These are phyloP conservation scores for Drosophila sordidula DNA, from an alignment of 2,888 invertebrate species.

Conservation along the genomic window DNA sequence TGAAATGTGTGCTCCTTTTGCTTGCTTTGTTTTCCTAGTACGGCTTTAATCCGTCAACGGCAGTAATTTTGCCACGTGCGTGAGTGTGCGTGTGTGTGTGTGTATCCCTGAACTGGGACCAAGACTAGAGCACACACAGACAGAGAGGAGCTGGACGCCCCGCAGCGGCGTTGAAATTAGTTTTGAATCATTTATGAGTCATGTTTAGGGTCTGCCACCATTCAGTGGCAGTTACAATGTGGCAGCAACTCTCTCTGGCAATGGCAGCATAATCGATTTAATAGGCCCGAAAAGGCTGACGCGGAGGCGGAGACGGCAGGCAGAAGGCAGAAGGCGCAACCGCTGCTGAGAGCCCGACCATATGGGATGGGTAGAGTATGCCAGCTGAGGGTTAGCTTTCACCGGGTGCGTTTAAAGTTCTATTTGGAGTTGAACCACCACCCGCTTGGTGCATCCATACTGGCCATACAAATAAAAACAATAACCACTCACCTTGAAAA, in stretches of 20 bases:
- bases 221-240: slow-evolving; percentile 50
- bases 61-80: slow-evolving; percentile 66
- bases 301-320: slow-evolving; percentile 5
- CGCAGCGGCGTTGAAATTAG: slow-evolving; percentile 73
- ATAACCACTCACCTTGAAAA: slow-evolving; percentile 95
- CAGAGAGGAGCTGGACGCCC: slow-evolving; percentile 52
- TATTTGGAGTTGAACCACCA: slow-evolving; percentile 13
- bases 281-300: slow-evolving; percentile 59
- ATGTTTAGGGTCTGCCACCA: slow-evolving; percentile 74
- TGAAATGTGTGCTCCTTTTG: slow-evolving; percentile 26
- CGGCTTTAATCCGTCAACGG: slow-evolving; percentile 68
- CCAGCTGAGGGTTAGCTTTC: slow-evolving; percentile 8
- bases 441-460: slow-evolving; percentile 10
- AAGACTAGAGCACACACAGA: slow-evolving; percentile 20
- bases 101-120: slow-evolving; percentile 38
- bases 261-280: slow-evolving; percentile 72
- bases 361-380: slow-evolving; percentile 41
- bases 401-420: slow-evolving; percentile 18
- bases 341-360: slow-evolving; percentile 45
- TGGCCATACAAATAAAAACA: not conserved
- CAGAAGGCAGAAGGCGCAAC: slow-evolving; percentile 1
- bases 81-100: slow-evolving; percentile 30
- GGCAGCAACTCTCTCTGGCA: slow-evolving; percentile 26
- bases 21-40: slow-evolving; percentile 25
- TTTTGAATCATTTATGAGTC: slow-evolving; percentile 82